Conservation (phyloP, 2,797 vertebrate species). For the Tangara arthus region DNA sequence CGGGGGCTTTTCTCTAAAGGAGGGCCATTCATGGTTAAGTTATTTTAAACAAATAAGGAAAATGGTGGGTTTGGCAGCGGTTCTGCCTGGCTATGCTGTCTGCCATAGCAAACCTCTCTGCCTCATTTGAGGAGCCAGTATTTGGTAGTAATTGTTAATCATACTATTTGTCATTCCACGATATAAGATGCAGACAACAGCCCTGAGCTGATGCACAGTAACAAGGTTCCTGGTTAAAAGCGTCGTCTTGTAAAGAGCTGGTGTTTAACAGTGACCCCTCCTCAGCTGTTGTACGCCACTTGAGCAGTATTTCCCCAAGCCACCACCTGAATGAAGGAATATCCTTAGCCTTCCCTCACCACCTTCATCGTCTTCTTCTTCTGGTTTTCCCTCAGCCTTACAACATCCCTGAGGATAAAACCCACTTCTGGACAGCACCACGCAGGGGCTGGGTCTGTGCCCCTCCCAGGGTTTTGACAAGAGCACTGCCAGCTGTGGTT, state of each 20-base stretch:
- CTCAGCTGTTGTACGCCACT: neutral
- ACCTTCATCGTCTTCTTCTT: neutral
- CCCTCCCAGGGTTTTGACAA: neutral
- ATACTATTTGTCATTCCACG: neutral
- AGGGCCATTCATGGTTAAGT: constrained; percentile 24
- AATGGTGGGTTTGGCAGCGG: neutral
- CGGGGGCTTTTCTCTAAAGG: neutral
- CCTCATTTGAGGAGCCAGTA: constrained; percentile 20
- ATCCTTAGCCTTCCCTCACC: neutral
- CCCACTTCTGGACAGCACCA: neutral
- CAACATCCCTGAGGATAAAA: neutral
- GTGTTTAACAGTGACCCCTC: neutral
- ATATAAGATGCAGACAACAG: neutral
- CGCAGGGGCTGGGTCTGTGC: no score
- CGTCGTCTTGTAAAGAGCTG: neutral
- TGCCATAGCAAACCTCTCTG: constrained; percentile 35
- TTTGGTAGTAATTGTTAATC: constrained; percentile 29
- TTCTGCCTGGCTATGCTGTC: constrained; percentile 22
- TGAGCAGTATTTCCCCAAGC: neutral
- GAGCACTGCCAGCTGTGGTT: neutral
- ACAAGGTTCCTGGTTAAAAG: neutral
- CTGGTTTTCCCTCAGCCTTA: neutral
- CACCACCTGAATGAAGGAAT: neutral
- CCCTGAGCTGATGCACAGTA: neutral
- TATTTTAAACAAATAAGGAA: constrained; percentile 43